Conservation (phyloP, 2,113 vertebrate species). For the Eonycteris spelaea region DNA sequence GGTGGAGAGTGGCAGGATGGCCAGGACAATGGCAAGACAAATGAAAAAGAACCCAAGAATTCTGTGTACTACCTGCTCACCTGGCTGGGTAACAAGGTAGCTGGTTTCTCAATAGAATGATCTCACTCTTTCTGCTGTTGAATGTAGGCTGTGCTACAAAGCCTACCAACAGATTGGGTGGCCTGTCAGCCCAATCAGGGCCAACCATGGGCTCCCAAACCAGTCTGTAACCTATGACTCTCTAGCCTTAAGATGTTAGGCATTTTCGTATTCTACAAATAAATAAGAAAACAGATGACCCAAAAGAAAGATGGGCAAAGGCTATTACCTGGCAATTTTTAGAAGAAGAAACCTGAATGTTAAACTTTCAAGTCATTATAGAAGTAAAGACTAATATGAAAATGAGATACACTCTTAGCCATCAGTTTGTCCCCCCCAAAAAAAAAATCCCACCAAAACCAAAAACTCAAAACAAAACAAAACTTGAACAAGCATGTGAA, state of each 20-base stretch:
- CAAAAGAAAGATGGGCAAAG: background rate
- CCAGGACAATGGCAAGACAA: background rate
- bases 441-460: background rate
- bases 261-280: background rate
- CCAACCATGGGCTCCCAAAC: background rate
- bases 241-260: background rate
- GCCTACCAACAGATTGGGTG: background rate
- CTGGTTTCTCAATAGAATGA: background rate
- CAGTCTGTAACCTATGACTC: background rate
- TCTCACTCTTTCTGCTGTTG: background rate
- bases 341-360: background rate
- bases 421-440: background rate
- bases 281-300: background rate
- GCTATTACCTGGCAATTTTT: background rate
- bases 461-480: background rate
- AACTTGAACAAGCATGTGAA: background rate
- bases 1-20: background rate
- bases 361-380: background rate
- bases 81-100: background rate
- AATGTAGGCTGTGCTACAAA: background rate
- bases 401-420: background rate
- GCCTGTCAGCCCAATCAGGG: background rate
- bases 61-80: background rate
- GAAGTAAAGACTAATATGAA: constrained; percentile 35
- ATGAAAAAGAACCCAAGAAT: background rate